These are phyloP conservation scores for Phasia obesa DNA, from an alignment of 2,888 invertebrate genomes.

Conservation along the genomic window DNA sequence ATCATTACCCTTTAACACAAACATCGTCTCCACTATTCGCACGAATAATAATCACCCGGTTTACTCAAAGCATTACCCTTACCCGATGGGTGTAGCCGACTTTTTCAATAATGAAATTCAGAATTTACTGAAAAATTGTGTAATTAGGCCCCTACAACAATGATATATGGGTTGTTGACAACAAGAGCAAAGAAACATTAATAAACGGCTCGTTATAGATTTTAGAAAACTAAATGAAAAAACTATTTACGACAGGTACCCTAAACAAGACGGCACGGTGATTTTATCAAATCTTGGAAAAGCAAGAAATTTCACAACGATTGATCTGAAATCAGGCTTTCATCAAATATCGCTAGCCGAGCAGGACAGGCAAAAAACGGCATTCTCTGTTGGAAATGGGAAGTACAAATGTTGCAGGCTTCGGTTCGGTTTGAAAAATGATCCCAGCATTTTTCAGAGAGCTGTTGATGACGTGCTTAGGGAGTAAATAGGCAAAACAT, in stretches of 20 bases:
- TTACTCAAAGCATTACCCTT: conserved; percentile 48
- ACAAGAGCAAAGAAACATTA: conserved; percentile 25
- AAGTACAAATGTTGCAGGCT: conserved; percentile 68
- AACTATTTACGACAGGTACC: conserved; percentile 32
- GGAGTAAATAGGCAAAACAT: background rate
- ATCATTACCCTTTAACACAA: conserved; percentile 48
- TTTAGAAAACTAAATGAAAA: conserved; percentile 27
- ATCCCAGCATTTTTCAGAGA: conserved; percentile 34
- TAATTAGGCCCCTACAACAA: conserved; percentile 20
- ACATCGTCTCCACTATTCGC: conserved; percentile 48
- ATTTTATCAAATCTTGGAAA: conserved; percentile 31
- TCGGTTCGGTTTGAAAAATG: conserved; percentile 4
- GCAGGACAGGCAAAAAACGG: conserved; percentile 15
- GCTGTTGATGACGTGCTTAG: conserved; percentile 32
- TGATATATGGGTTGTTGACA: conserved; percentile 28
- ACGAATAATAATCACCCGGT: conserved; percentile 34
- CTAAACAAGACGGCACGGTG: conserved; percentile 6
- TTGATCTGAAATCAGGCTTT: conserved; percentile 37
- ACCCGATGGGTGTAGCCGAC: conserved; percentile 45
- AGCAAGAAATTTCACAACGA: conserved; percentile 31
- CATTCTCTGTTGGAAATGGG: conserved; percentile 41
- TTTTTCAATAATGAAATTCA: conserved; percentile 32
- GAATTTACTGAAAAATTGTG: conserved; percentile 24
- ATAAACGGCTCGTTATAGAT: conserved; percentile 29
- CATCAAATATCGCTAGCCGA: conserved; percentile 14